These are phyloP conservation scores for Allacma fusca DNA, from an alignment of 2,888 invertebrate genomes.

Conservation along the genomic window DNA sequence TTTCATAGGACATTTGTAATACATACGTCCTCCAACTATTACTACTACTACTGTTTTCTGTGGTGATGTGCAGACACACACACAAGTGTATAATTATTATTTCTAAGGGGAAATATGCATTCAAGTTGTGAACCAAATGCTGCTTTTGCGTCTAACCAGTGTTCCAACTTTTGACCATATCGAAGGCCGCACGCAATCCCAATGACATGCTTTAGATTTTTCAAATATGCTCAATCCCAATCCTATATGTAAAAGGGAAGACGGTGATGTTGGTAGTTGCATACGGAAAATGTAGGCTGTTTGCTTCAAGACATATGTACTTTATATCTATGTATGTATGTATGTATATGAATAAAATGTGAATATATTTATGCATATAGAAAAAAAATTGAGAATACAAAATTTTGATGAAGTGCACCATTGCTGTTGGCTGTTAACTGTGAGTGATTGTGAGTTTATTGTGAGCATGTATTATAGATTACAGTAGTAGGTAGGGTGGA, in stretches of 20 bases:
- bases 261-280: slow-evolving; percentile 6
- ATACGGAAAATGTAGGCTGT: neutral
- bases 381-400: no score
- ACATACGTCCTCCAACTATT: neutral
- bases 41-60: neutral
- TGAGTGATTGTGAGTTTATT: no score
- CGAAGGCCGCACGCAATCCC: slow-evolving; percentile 48
- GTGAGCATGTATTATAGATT: no score
- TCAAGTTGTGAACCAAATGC: neutral
- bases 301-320: neutral
- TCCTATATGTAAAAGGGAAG: slow-evolving; percentile 30
- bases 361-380: no score
- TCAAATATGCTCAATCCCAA: neutral
- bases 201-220: slow-evolving; percentile 40
- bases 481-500: no score
- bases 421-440: no score
- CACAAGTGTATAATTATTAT: neutral
- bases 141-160: slow-evolving; percentile 40
- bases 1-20: no score
- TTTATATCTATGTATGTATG: no score
- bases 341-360: no score
- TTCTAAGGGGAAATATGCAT: neutral
- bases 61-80: neutral
- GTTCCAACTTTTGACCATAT: slow-evolving; percentile 26
- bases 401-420: no score